Base-by-base conservation (phyloP, 2,797 vertebrate species). In the Peromyscus aztecus region DNA sequence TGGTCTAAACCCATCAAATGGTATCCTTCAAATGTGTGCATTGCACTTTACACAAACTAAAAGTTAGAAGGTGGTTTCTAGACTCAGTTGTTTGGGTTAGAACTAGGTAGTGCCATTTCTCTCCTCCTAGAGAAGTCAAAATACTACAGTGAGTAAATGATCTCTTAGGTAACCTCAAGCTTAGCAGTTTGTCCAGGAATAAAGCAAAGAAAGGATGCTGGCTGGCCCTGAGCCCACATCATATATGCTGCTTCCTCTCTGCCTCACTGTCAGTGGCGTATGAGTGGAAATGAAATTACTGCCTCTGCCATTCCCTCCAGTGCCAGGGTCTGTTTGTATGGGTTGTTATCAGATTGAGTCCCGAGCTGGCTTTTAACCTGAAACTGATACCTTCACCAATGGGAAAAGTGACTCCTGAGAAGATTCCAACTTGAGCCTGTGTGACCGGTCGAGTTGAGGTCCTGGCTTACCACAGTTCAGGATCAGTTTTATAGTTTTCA, bases 101-200 rank as follows among this genome's bases (percentile, higher is more conserved):
- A 90, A 90, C 5, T 52, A 87, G 75, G 43, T 52, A 73, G 23
- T 49, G 0, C 78, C 27, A 49, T 59, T 92, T 91, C 77, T 96
- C 81, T 85, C 92, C 93, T 82, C 65, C 67, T 52, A 69, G 0
- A 75, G 59, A 95, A 92, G 84, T n/a, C 49, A 80, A 84, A 77
- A 82, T 71, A 92, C 85, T 29, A n/a, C 9, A 78, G 78, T 88
- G 90, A 86, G 76, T 91, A 78, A 88, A 63, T 82, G 71, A 43
- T 52, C 52, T 57, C 65, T 52, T 46, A 12, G 67, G 89, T 82
- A 61, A 95, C 57, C 24, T 43, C 31, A 6, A 73, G 77, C 91
- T 89, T 80, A 87, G 92, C 85, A 49, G 71, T 93, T 63, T 86
- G 91, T 94, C n/a, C 23, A 40, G 94, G 82, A 89, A 55, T 69